Evolutionary conservation across 2,797 vertebrate genomes (phyloP).

Genomic region (Microhierax caerulescens): DNA sequence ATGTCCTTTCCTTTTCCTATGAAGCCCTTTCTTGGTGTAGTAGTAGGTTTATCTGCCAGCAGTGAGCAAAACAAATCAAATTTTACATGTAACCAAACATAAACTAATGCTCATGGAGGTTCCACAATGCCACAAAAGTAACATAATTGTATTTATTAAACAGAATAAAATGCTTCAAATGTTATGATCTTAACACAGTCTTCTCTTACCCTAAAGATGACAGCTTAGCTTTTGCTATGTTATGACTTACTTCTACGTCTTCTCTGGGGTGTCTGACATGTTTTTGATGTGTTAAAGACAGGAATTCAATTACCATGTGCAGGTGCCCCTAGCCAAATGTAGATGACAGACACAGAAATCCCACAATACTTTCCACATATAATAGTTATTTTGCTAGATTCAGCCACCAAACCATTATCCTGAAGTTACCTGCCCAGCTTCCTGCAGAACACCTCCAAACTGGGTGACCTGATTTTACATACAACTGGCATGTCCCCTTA

Average conservation of each 20-base stretch:
- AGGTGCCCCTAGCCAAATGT: neutral
- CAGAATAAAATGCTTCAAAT: neutral
- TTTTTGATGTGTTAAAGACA: neutral
- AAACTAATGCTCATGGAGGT: neutral
- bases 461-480: neutral
- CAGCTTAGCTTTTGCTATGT: neutral
- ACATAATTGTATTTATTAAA: neutral
- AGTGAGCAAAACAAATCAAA: neutral
- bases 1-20: conserved; percentile 95
- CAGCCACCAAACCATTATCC: neutral
- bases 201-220: neutral
- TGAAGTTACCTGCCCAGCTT: neutral
- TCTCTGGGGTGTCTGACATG: neutral
- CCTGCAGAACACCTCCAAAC: neutral
- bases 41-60: conserved; percentile 86
- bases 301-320: neutral
- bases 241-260: neutral
- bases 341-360: neutral
- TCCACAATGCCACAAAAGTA: neutral
- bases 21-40: conserved; percentile 89
- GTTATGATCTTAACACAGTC: neutral
- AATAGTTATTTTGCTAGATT: neutral
- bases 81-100: neutral
- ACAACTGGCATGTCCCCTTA: neutral
- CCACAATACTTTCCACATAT: neutral